Evolutionary conservation across 2,113 vertebrate genomes (phyloP).

Genomic region (Coryphaenoides rupestris): DNA sequence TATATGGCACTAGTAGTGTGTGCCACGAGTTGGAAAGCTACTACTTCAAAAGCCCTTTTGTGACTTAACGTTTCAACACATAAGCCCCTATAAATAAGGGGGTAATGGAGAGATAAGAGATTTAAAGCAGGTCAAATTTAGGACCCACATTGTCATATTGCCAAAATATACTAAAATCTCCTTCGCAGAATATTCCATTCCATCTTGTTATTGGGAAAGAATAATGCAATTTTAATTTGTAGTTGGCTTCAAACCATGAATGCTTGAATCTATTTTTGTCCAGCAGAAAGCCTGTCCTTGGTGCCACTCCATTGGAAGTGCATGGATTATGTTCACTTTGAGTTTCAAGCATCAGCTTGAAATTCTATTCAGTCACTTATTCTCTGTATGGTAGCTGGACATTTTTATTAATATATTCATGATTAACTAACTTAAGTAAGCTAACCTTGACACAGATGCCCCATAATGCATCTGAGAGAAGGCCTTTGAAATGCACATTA

Average conservation of each 20-base stretch:
- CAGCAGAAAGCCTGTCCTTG: not conserved
- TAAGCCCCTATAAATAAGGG: too few relatives aligned
- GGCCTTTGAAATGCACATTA: slow-evolving; percentile 13
- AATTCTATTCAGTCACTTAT: slow-evolving; percentile 5
- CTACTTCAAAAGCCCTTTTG: too few relatives aligned
- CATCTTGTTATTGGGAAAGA: not conserved
- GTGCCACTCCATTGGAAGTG: slow-evolving; percentile 23
- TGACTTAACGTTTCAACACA: too few relatives aligned
- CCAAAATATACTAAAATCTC: too few relatives aligned
- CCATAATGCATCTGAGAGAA: slow-evolving; percentile 30
- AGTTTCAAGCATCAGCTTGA: slow-evolving; percentile 19
- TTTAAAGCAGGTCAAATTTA: too few relatives aligned
- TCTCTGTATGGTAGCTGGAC: not conserved
- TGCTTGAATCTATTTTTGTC: not conserved
- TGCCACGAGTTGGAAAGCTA: too few relatives aligned
- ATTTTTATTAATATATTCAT: too few relatives aligned
- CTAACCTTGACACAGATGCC: not conserved
- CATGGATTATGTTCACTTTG: slow-evolving; percentile 27
- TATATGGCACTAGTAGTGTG: too few relatives aligned
- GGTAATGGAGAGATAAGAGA: too few relatives aligned
- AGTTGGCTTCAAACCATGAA: not conserved
- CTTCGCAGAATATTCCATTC: too few relatives aligned
- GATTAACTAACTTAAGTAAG: too few relatives aligned
- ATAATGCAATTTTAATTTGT: not conserved
- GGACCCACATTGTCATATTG: too few relatives aligned